Percentiles rank a stretch among this genome's conserved stretches.
phyloP scores from a whole-genome alignment of 1,140 invertebrate genomes.

The Grapholita molesta region DNA sequence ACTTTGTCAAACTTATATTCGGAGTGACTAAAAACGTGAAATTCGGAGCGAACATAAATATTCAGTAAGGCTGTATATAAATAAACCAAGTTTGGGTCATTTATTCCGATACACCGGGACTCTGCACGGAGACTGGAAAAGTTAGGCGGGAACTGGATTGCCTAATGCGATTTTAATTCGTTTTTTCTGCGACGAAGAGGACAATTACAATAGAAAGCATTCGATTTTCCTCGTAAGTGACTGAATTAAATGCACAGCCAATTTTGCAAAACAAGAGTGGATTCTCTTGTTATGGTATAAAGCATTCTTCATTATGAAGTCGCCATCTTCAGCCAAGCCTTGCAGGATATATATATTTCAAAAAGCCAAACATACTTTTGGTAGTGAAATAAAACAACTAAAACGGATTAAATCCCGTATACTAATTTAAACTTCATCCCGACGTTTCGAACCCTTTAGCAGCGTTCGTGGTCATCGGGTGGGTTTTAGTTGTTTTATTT shows the following conservation, averaged over 20 bases:
- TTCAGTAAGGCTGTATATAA: slow-evolving; percentile 69
- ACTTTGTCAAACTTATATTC: slow-evolving; percentile 29
- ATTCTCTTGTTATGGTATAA: neutral
- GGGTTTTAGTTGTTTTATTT: too few species aligned
- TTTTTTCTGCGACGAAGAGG: slow-evolving; percentile 62
- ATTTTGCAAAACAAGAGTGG: neutral
- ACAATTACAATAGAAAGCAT: slow-evolving; percentile 62
- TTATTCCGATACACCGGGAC: slow-evolving; percentile 72
- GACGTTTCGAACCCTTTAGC: too few species aligned
- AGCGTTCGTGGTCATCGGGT: too few species aligned
- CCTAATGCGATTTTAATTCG: slow-evolving; percentile 73
- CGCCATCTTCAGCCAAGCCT: neutral
- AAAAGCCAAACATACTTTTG: too few species aligned
- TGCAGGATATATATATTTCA: neutral
- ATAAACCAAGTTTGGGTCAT: slow-evolving; percentile 72
- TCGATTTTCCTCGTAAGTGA: neutral
- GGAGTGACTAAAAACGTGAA: slow-evolving; percentile 43
- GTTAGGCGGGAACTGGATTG: slow-evolving; percentile 65
- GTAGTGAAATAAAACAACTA: too few species aligned
- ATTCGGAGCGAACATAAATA: slow-evolving; percentile 71
- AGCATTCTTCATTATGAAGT: neutral
- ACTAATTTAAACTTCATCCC: too few species aligned
- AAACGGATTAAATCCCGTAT: too few species aligned
- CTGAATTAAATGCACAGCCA: neutral
- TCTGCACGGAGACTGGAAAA: slow-evolving; percentile 66